These are phyloP conservation scores for Brenthis hecate DNA, from an alignment of 2,888 invertebrate genomes.

Conservation along the genomic window DNA sequence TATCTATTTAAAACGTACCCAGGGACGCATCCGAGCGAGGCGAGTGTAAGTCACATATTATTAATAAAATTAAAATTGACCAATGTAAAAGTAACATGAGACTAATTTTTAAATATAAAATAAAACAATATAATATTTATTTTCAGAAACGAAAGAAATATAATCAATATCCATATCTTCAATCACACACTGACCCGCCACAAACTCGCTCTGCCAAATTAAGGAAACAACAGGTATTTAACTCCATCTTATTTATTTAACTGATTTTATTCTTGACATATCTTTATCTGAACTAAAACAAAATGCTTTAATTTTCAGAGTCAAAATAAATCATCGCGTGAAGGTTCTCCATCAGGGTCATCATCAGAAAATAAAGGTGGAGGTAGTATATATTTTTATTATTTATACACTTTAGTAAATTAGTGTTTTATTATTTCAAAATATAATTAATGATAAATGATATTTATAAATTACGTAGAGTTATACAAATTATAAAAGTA, in stretches of 20 bases:
- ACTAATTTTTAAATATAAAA: background rate
- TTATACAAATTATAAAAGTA: too few species aligned
- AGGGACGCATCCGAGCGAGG: too few species aligned
- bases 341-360: conserved; percentile 73
- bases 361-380: conserved; percentile 70
- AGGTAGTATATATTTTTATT: background rate
- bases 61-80: background rate
- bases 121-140: conserved; percentile 3
- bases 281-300: background rate
- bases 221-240: conserved; percentile 81
- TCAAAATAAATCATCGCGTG: conserved; percentile 69
- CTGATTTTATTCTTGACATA: conserved; percentile 17
- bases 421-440: too few species aligned
- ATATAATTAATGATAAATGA: too few species aligned
- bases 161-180: conserved; percentile 74
- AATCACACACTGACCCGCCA: conserved; percentile 72
- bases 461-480: too few species aligned
- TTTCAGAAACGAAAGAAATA: conserved; percentile 77
- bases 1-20: too few species aligned
- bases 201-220: conserved; percentile 82
- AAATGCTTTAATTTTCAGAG: conserved; percentile 47
- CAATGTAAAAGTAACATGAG: background rate
- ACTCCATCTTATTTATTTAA: background rate
- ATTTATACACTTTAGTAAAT: too few species aligned
- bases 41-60: too few species aligned